Evolutionary conservation across 1,140 invertebrate species (phyloP).

Genomic region (Micrasema minimum): DNA sequence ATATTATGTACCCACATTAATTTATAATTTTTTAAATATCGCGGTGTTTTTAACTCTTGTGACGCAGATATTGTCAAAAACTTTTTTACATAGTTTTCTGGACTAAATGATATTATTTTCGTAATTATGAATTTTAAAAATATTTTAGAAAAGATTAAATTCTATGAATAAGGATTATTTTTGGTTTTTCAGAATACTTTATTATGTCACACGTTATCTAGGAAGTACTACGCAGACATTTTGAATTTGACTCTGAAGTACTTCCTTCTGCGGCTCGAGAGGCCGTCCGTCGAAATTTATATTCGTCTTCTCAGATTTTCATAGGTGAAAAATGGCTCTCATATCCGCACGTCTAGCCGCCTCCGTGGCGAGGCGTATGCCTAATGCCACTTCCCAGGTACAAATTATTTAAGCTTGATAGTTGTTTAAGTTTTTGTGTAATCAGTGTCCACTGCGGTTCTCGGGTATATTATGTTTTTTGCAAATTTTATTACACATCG

Average conservation of each 20-base stretch:
- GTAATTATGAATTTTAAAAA: neutral
- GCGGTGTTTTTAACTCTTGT: neutral
- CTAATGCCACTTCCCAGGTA: slow-evolving; percentile 41
- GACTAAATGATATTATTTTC: neutral
- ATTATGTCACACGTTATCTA: too few species aligned
- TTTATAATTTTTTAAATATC: neutral
- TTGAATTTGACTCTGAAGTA: slow-evolving; percentile 19
- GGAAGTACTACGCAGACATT: slow-evolving; percentile 29
- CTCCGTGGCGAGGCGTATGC: slow-evolving; percentile 42
- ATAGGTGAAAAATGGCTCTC: slow-evolving; percentile 48
- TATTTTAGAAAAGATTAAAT: neutral
- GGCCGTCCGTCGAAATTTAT: slow-evolving; percentile 43
- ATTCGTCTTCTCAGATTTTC: slow-evolving; percentile 38
- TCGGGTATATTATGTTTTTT: slow-evolving; percentile 21
- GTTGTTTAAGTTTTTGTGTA: neutral
- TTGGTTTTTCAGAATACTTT: too few species aligned
- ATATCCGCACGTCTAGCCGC: slow-evolving; percentile 44
- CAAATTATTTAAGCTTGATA: slow-evolving; percentile 13
- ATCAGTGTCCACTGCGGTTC: neutral
- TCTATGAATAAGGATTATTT: too few species aligned
- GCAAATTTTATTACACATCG: slow-evolving; percentile 23
- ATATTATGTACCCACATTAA: too few species aligned
- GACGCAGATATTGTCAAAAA: too few species aligned
- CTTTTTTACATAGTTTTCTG: too few species aligned
- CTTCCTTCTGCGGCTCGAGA: slow-evolving; percentile 41